Conservation (phyloP, 2,888 invertebrate genomes). For the Xestia ashworthii region DNA sequence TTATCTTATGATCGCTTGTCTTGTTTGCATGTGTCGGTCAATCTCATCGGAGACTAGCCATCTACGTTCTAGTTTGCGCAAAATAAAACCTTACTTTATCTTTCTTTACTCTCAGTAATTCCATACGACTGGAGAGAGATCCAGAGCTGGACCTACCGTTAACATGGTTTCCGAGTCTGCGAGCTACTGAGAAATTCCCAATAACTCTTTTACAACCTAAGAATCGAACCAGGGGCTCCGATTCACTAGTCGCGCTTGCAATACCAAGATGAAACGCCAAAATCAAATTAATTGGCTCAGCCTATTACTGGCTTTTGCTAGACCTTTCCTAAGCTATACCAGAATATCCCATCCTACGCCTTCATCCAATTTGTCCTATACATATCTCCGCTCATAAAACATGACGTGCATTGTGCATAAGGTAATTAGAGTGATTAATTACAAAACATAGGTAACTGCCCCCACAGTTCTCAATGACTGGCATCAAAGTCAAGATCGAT, state of each 20-base stretch:
- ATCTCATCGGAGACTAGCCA: too few relatives aligned
- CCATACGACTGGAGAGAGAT: too few relatives aligned
- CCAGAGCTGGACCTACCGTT: too few relatives aligned
- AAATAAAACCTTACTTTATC: too few relatives aligned
- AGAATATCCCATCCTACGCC: background rate
- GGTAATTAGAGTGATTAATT: conserved; percentile 15
- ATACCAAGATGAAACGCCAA: background rate
- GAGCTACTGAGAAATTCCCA: too few relatives aligned
- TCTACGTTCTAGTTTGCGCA: too few relatives aligned
- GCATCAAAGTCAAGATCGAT: conserved; percentile 20
- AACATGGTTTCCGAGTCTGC: too few relatives aligned
- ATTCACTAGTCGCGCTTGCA: background rate
- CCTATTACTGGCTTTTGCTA: background rate
- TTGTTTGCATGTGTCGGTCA: too few relatives aligned
- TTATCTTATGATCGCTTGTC: too few relatives aligned
- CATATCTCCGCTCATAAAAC: background rate
- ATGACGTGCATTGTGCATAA: background rate
- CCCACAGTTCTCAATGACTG: conserved; percentile 14
- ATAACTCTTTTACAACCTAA: background rate
- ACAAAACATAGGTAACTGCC: background rate
- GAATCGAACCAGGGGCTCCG: background rate
- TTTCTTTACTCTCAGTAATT: too few relatives aligned
- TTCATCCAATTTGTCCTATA: background rate
- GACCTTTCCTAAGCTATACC: background rate
- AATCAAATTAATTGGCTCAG: background rate